These are phyloP conservation scores for Ditula angustiorana DNA, from an alignment of 2,888 invertebrate species.

Conservation along the genomic window DNA sequence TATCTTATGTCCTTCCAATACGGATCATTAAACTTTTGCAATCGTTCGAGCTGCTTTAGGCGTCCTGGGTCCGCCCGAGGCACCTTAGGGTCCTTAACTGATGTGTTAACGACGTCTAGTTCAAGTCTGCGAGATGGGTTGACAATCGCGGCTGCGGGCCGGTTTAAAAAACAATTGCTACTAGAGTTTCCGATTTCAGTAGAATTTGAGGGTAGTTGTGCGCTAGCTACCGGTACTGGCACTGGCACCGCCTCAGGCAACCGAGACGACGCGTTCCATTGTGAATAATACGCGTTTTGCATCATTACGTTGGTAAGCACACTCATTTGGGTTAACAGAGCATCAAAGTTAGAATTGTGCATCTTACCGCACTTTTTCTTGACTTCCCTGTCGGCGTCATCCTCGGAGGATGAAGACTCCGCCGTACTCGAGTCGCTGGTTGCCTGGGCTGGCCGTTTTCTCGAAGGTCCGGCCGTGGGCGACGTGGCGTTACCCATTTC, in stretches of 20 bases:
- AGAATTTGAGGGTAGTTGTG: not conserved
- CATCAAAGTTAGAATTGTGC: not conserved
- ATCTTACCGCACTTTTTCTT: constrained; percentile 19
- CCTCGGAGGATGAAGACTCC: not conserved
- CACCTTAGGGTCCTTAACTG: constrained; percentile 14
- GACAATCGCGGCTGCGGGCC: not conserved
- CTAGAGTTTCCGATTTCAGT: not conserved
- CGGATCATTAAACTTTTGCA: constrained; percentile 3
- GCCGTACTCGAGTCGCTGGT: not conserved
- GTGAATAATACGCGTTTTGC: not conserved
- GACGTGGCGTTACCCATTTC: not conserved
- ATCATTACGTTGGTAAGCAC: not conserved
- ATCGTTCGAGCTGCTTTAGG: constrained; percentile 9
- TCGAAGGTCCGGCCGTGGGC: not conserved
- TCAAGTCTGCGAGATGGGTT: not conserved
- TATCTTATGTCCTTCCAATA: constrained; percentile 37
- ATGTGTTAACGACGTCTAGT: not conserved
- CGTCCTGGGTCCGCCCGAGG: constrained; percentile 14
- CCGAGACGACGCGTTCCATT: not conserved
- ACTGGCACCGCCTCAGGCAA: not conserved
- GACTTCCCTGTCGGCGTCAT: not conserved
- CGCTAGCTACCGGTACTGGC: not conserved
- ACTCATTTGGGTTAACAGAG: not conserved
- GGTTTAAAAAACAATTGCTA: not conserved
- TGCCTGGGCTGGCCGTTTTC: not conserved